Evolutionary conservation across 2,888 invertebrate genomes (phyloP), one percentile per base, ranked within the genome.

Genomic region (Agrochola lota): DNA sequence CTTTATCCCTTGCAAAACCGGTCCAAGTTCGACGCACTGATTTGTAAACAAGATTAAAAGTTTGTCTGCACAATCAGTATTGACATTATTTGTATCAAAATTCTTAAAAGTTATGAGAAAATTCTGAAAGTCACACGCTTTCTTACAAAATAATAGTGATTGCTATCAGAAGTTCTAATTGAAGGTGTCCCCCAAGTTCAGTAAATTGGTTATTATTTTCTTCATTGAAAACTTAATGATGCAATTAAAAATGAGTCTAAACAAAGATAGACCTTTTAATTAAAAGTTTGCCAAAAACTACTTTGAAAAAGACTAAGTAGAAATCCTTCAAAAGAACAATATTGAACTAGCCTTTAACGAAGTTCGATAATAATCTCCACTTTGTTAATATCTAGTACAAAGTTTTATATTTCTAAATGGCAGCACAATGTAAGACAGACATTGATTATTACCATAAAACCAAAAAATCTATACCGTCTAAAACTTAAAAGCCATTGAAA

Each of bases 1-100:
- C 87, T 87, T n/a, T 68, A 12, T 78, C 83, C 84, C 84, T 83
- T 49, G 64, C n/a, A 60, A 40, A 84, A 87, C 87, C 87, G 85
- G 89, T 82, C 23, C 15, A 63, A 71, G 72, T 73, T 83, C 71
- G 60, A 75, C 30, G 79, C n/a, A 67, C 72, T 60, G 66, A 60
- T 84, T 83, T 26, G 62, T 63, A 49, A 81, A 82, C 26, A 30
- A 57, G 64, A 75, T 72, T 55, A 35, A 52, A 57, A 15, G 1
- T 40, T 59, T 59, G 71, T 57, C 12, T 60, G 11, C 1, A 55
- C 40, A 20, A 71, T 43, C 55, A 26, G 35, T 49, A 55, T 40
- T 43, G 60, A 12, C 4, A 35, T 59, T 43, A 49, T 62, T 66
- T 49, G 17, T 35, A 7, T 20, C 9, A 3, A 64, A 68, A 43